A percentile compares a stretch with the other conserved stretches of the same genome.
These are phyloP conservation scores for Galago senegalensis DNA, from an alignment of 2,797 vertebrate genomes.

Conservation along the genomic window DNA sequence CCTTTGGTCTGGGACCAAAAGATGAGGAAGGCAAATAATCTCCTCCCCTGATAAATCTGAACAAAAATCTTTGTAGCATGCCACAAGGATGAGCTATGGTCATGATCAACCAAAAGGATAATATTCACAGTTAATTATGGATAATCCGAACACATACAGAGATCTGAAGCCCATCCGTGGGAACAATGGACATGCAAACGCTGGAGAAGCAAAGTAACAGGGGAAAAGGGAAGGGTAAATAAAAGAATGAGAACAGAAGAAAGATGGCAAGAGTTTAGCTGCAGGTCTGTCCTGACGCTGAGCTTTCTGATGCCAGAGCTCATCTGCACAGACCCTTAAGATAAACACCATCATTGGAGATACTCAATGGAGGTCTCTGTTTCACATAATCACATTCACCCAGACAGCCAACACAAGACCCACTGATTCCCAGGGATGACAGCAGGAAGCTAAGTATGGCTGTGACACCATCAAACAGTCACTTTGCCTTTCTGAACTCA, in stretches of 20 bases:
- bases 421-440: neutral
- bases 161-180: neutral
- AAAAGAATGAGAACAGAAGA: neutral
- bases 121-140: neutral
- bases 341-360: neutral
- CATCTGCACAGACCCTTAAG: too few species aligned
- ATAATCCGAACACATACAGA: neutral
- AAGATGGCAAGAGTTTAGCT: neutral
- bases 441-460: neutral
- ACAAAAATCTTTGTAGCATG: neutral
- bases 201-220: neutral
- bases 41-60: neutral
- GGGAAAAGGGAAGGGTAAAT: neutral
- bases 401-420: too few species aligned
- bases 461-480: neutral
- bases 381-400: neutral
- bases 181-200: neutral
- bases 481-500: neutral
- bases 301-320: neutral
- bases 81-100: neutral
- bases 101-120: neutral
- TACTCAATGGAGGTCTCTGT: neutral
- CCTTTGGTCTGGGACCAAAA: neutral
- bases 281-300: neutral
- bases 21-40: neutral